Base-by-base conservation (phyloP, 2,797 vertebrate species). In the Pseudochromis fuscus region DNA sequence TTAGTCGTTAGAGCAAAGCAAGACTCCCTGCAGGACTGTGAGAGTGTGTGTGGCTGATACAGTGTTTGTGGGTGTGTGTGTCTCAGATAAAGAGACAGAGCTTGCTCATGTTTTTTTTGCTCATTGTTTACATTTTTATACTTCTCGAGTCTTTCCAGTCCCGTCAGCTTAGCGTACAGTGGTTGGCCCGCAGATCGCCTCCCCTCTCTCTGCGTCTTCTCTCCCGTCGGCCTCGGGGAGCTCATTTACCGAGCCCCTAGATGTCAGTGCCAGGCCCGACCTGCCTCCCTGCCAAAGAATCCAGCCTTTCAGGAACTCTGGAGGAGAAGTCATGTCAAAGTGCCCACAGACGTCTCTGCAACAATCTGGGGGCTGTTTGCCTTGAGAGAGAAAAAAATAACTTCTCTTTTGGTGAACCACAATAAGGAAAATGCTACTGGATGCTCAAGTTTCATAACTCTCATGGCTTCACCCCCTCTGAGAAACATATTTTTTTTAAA, bases 361-460 rank as follows among this genome's bases (percentile, higher is more conserved):
- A 79, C 66, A 78, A 72, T 83, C 84, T 86, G 58, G 38, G 57
- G 44, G 46, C 42, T 85, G 82, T 85, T 88, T 77, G 50, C 60
- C 49, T 85, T 67, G 50, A 49, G 55, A 57, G 45, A 21, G 31
- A 51, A 72, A 76, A 73, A 67, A 15, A 74, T 24, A 8, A 7
- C 16, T 44, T 57, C 45, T 68, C 38, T n/a, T 56, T 50, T 53
- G 42, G 35, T 23, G 31, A 52, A 63, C 65, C 46, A 23, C 33
- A 31, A 44, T 42, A 38, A 49, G 51, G 59, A 61, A 81, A 73
- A 66, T 3, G 53, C 75, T 84, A 69, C 82, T 52, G 74, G 25
- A 57, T 59, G 40, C 58, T 83, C 31, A 4, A 18, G 27, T 87
- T 86, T 76, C 49, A 23, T 82, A 35, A 19, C 23, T 46, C 59